Evolutionary conservation across 1,140 invertebrate genomes (phyloP).

Genomic region (Lethocerus indicus): DNA sequence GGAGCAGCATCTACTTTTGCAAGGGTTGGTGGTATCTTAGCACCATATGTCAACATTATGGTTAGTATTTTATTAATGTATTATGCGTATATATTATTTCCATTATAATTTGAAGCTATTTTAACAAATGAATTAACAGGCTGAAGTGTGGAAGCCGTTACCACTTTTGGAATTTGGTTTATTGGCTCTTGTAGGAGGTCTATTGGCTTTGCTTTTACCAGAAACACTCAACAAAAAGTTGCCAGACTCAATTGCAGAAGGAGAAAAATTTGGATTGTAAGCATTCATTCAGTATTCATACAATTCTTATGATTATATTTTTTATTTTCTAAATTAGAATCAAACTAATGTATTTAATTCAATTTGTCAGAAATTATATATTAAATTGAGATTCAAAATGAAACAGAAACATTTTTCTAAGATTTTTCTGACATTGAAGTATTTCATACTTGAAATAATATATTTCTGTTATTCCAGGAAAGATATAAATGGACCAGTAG

Average conservation of each 20-base stretch:
- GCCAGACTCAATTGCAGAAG: constrained; percentile 55
- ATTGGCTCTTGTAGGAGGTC: constrained; percentile 40
- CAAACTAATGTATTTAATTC: too few species aligned
- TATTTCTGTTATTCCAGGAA: too few species aligned
- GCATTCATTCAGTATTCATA: neutral
- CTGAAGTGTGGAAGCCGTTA: constrained; percentile 36
- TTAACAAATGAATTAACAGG: constrained; percentile 12
- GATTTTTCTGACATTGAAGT: too few species aligned
- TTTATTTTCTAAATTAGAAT: too few species aligned
- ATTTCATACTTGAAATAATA: too few species aligned
- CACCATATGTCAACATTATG: constrained; percentile 49
- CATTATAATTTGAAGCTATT: neutral
- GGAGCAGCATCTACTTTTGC: constrained; percentile 62
- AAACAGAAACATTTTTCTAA: too few species aligned
- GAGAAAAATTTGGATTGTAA: constrained; percentile 47
- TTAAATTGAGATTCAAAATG: too few species aligned
- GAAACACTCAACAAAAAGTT: constrained; percentile 58
- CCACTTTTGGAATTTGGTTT: constrained; percentile 55
- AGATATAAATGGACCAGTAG: too few species aligned
- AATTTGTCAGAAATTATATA: too few species aligned
- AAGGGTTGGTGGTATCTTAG: constrained; percentile 55
- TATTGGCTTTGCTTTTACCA: constrained; percentile 48
- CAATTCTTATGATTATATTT: too few species aligned
- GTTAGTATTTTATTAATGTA: constrained; percentile 23
- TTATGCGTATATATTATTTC: neutral